phyloP scores from a whole-genome alignment of 2,797 vertebrate genomes.

The Sternarchorhynchus goeldii region DNA sequence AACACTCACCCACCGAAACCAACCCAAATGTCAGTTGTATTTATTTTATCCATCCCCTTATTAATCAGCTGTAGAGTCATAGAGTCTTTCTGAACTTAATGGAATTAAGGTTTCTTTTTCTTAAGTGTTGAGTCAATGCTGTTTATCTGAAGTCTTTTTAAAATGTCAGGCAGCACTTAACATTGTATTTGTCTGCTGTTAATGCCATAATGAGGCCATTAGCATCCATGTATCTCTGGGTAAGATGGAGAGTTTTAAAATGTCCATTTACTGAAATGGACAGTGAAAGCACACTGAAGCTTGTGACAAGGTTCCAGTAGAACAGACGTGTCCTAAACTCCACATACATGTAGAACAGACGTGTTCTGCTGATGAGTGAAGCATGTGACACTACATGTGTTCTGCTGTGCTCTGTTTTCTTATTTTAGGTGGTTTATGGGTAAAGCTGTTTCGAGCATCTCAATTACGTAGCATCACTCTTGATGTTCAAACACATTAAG shows the following conservation, averaged over 20 bases:
- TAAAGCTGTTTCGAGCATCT: neutral
- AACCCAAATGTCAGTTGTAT: conserved; percentile 22
- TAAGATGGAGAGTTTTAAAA: conserved; percentile 68
- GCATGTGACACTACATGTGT: neutral
- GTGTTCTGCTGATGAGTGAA: conserved; percentile 20
- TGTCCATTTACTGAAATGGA: conserved; percentile 66
- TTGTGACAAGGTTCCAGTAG: conserved; percentile 21
- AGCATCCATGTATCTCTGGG: conserved; percentile 59
- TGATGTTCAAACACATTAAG: neutral
- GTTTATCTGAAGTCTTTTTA: conserved; percentile 54
- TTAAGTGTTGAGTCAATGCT: conserved; percentile 45
- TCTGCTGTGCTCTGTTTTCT: neutral
- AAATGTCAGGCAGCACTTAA: conserved; percentile 60
- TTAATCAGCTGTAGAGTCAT: conserved; percentile 34
- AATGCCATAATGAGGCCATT: conserved; percentile 58
- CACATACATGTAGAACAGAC: conserved; percentile 7
- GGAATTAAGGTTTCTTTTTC: conserved; percentile 36
- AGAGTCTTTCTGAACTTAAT: conserved; percentile 43
- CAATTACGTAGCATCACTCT: too few species aligned
- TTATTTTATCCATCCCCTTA: conserved; percentile 27
- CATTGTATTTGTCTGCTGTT: conserved; percentile 58
- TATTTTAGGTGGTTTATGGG: neutral
- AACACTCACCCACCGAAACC: conserved; percentile 1
- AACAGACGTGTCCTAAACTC: conserved; percentile 29
- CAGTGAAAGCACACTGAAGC: conserved; percentile 56